These are phyloP conservation scores for Polyploca ridens DNA, from an alignment of 2,888 invertebrate species.

Conservation along the genomic window DNA sequence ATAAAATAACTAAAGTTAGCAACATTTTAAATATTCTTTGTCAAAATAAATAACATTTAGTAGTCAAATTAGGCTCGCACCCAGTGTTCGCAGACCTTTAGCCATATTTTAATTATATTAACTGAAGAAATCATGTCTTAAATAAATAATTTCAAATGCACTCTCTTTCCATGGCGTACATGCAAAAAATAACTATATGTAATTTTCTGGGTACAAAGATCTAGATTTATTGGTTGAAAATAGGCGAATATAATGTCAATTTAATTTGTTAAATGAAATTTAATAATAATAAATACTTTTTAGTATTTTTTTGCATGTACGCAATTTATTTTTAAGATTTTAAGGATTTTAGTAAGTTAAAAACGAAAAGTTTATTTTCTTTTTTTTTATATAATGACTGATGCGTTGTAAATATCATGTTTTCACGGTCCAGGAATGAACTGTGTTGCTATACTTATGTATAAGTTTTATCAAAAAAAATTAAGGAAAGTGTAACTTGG, in stretches of 20 bases:
- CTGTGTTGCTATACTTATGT: slow-evolving; percentile 27
- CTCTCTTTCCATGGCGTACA: neutral
- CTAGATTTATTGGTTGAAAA: slow-evolving; percentile 17
- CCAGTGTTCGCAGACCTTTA: neutral
- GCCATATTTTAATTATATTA: neutral
- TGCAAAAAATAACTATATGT: neutral
- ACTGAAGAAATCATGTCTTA: neutral
- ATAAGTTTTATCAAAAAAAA: neutral
- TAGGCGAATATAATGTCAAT: neutral
- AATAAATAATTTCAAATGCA: neutral
- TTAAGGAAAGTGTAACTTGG: neutral
- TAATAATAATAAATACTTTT: too few relatives aligned
- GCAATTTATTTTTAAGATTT: neutral
- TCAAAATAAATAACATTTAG: too few relatives aligned
- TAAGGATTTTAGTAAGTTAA: slow-evolving; percentile 5
- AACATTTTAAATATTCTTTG: too few relatives aligned
- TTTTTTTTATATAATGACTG: slow-evolving; percentile 25
- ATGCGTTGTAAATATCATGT: slow-evolving; percentile 26
- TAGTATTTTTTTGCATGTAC: neutral
- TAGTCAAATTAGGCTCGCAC: too few relatives aligned
- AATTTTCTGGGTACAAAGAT: slow-evolving; percentile 12
- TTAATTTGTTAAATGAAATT: neutral
- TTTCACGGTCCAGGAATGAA: slow-evolving; percentile 17
- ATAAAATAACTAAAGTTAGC: too few relatives aligned
- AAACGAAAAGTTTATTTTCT: neutral